Evolutionary conservation across 2,888 invertebrate species (phyloP).

Genomic region (Nasonia oneida): DNA sequence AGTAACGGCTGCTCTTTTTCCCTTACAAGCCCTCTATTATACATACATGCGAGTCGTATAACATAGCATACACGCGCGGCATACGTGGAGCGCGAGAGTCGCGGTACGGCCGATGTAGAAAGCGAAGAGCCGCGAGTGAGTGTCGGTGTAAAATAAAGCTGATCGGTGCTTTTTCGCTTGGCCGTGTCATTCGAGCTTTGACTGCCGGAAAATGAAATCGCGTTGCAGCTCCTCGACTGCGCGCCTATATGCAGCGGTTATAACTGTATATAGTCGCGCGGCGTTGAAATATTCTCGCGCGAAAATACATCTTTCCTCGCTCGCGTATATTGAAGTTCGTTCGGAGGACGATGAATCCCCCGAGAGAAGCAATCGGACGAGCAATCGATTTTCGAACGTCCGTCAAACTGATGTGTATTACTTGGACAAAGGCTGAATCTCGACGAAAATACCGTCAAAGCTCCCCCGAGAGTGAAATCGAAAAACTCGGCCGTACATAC

Average conservation of each 20-base stretch:
- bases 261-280: background rate
- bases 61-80: background rate
- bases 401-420: background rate
- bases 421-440: background rate
- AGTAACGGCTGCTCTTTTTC: no score
- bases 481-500: background rate
- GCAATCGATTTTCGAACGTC: background rate
- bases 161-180: conserved; percentile 30
- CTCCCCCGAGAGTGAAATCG: background rate
- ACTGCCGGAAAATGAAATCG: conserved; percentile 55
- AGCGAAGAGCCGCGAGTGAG: background rate
- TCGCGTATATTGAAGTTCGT: background rate
- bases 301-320: no score
- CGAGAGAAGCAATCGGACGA: background rate
- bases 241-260: background rate
- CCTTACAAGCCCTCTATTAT: background rate
- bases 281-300: no score
- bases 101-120: background rate
- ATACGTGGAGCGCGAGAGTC: background rate
- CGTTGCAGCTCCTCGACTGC: conserved; percentile 8
- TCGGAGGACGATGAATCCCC: background rate
- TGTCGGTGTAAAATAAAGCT: conserved; percentile 48
- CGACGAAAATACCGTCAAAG: conserved; percentile 3
- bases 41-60: background rate
- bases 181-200: conserved; percentile 53